Percentiles rank a stretch among this genome's conserved stretches.
phyloP scores from a whole-genome alignment of 35 echinoderm and acorn worm species.

The Apostichopus parvimensis region DNA sequence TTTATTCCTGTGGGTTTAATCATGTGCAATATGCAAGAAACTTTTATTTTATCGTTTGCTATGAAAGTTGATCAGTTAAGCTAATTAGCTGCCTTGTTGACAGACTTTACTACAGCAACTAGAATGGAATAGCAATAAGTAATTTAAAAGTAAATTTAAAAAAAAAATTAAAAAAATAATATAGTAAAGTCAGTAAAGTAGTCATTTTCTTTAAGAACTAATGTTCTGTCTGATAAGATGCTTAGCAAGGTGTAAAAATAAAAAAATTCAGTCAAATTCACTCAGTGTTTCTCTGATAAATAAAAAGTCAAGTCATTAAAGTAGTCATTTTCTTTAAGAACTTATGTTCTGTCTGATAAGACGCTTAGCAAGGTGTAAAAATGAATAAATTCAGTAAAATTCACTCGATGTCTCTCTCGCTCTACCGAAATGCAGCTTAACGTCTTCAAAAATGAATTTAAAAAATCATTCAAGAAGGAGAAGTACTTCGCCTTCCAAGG shows the following conservation, averaged over 20 bases:
- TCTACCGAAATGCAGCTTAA: not conserved
- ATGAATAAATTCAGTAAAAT: not conserved
- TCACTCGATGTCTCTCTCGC: not conserved
- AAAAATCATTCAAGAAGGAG: not conserved
- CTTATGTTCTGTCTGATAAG: not conserved
- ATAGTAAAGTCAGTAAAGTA: too few species aligned
- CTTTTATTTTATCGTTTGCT: too few species aligned
- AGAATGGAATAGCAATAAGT: too few species aligned
- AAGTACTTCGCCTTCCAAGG: conserved; percentile 32
- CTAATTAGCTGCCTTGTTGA: too few species aligned
- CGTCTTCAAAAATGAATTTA: not conserved
- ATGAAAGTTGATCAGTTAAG: too few species aligned
- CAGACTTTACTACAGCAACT: too few species aligned
- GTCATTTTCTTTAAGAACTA: not conserved
- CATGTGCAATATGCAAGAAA: too few species aligned
- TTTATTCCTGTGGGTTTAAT: too few species aligned
- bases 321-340: not conserved
- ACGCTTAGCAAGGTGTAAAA: not conserved
- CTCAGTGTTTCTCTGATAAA: not conserved
- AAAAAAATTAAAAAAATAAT: too few species aligned
- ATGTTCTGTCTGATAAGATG: not conserved
- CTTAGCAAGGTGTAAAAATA: not conserved
- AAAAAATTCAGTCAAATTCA: not conserved
- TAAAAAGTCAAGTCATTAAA: too few species aligned
- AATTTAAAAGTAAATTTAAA: too few species aligned